Evolutionary conservation across 2,888 invertebrate genomes (phyloP), one percentile per base, ranked within the genome.

Genomic region (Cerastis leucographa): DNA sequence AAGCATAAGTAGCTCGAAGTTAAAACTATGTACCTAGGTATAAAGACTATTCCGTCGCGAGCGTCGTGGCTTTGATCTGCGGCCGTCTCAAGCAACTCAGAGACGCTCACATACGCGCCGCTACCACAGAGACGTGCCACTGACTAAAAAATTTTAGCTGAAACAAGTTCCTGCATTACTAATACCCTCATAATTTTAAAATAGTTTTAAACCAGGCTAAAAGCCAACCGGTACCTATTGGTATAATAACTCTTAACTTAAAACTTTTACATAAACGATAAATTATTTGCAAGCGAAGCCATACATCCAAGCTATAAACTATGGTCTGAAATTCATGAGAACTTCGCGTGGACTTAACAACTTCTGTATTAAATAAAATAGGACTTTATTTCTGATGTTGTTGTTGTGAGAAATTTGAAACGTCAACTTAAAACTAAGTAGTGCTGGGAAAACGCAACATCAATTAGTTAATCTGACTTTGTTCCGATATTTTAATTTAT

Each of bases 11-110:
- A 54, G 54, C n/a, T 7, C 14, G 56, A 67, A 62, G 29, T 42
- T 67, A 40, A 62, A 54, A 19, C 0, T 6, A 40, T 67, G 40
- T 6, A 22, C 22, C 22, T 51, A 51, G n/a, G 46, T 71, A 11
- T 66, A 35, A 64, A 64, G 40, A 4, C 66, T 46, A 71, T 79
- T 72, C 17, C 54, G 17, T 35, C n/a, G 46, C 17, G 46, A 64
- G 35, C n/a, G 25, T 51, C 46, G 22, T 35, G 35, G 19, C 66
- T 54, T 67, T 71, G 66, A 73, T 79, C 42, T 66, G 25, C 7
- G 6, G 17, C 22, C 14, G 62, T 67, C 80, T 72, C 46, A 17
- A 54, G 46, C 54, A 12, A 17, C n/a, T 19, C 29, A 19, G 40
- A 51, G 44, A 12, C 29, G 17, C 35, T 51, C 25, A 44, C 46